A percentile compares a stretch with the other conserved stretches of the same genome.
phyloP scores from a whole-genome alignment of 2,113 vertebrate species.

The Solea senegalensis region DNA sequence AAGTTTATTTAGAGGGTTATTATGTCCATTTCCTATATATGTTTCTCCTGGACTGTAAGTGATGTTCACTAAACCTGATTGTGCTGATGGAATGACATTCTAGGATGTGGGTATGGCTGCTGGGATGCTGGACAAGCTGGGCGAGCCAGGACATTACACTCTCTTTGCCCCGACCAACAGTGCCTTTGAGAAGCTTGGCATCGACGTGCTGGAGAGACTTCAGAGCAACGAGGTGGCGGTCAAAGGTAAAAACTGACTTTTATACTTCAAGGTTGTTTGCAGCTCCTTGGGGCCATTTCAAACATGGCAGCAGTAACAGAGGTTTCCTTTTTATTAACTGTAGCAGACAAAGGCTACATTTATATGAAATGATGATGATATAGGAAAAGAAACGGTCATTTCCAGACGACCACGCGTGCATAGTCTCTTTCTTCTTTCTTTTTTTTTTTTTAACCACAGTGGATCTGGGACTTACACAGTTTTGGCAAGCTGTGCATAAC shows the following conservation, averaged over 20 bases:
- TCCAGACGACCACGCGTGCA: slow-evolving; percentile 15
- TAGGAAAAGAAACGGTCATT: slow-evolving; percentile 25
- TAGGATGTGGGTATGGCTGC: slow-evolving; percentile 85
- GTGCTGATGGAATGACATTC: slow-evolving; percentile 27
- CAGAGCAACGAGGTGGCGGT: slow-evolving; percentile 87
- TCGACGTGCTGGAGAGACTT: slow-evolving; percentile 87
- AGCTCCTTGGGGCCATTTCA: slow-evolving; percentile 1
- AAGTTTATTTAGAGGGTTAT: background rate
- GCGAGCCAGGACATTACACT: slow-evolving; percentile 89
- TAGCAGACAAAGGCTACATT: slow-evolving; percentile 25
- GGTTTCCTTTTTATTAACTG: slow-evolving; percentile 22
- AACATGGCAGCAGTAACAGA: slow-evolving; percentile 4
- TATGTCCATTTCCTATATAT: background rate
- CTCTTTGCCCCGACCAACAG: slow-evolving; percentile 95
- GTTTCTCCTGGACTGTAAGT: slow-evolving; percentile 1
- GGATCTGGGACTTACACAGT: slow-evolving; percentile 42
- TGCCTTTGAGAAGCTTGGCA: slow-evolving; percentile 90
- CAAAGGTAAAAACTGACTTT: slow-evolving; percentile 82
- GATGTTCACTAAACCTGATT: slow-evolving; percentile 8
- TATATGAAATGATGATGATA: slow-evolving; percentile 39
- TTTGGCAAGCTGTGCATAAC: slow-evolving; percentile 48
- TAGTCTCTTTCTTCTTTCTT: slow-evolving; percentile 18
- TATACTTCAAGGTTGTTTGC: background rate
- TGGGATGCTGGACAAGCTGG: slow-evolving; percentile 86
- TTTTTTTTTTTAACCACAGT: slow-evolving; percentile 22